Evolutionary conservation across 1,140 invertebrate species (phyloP), one percentile per base, ranked within the genome.

Genomic region (Drosophila parabipectinata): DNA sequence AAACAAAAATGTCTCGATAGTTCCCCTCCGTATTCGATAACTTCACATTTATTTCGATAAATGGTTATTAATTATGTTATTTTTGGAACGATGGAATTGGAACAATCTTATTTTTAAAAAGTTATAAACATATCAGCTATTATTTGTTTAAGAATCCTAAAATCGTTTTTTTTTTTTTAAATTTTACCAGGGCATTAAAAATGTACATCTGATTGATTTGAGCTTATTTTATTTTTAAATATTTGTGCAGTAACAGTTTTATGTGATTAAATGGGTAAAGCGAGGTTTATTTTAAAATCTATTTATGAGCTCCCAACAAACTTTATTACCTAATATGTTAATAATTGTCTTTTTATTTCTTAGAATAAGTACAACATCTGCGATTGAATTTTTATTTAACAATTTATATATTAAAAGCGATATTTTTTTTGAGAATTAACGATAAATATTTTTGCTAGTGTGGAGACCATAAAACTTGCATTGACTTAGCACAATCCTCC

Each of bases 401-500:
- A 69, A 12, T 48, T 69, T n/a, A 64, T 63, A 56, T 68, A 69
- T 47, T 57, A 68, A 69, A 68, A 56, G 66, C 50, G 32, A 2
- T 47, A 34, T 68, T 68, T 54, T 28, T 28, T 37, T 71, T 53
- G 39, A 28, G 45, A 62, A 47, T 59, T 66, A 75, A 75, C 72
- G 41, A 67, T 53, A 67, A 51, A 67, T 58, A 75, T 67, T 59
- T 75, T 58, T 44, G 57, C 47, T 52, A 63, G 30, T n/a, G 48
- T 34, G 59, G 50, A 53, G 30, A 64, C 28, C 9, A 18, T 21
- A 32, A 34, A 64, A 34, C 24, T 32, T 12, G 39, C 56, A 69
- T 48, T 15, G 24, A 69, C 24, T 64, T 76, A 76, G 44, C 73
- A 76, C 21, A 76, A 63, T 26, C 69, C 60, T 26, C 71, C 72